These are phyloP conservation scores for Diarsia rubi DNA, from an alignment of 2,888 invertebrate species.

Conservation along the genomic window DNA sequence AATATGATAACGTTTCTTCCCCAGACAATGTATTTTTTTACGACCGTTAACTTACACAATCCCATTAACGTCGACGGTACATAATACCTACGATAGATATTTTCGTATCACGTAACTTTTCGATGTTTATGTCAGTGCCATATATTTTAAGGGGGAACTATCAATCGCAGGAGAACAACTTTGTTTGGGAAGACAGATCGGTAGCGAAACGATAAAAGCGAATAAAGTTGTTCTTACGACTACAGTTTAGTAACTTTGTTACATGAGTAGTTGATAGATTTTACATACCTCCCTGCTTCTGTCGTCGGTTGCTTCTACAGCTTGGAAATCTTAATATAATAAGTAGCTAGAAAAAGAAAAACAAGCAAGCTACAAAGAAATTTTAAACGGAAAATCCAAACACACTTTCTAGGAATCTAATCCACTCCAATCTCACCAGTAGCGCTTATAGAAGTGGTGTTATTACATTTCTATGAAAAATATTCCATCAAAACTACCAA, in stretches of 20 bases:
- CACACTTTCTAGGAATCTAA: too few relatives aligned
- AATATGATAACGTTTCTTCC: conserved; percentile 22
- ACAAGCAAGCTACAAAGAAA: too few relatives aligned
- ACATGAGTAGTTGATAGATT: not conserved
- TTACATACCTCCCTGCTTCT: not conserved
- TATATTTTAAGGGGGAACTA: conserved; percentile 35
- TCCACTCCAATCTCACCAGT: too few relatives aligned
- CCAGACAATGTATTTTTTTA: conserved; percentile 37
- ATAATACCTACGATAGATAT: conserved; percentile 25
- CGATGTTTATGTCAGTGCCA: conserved; percentile 22
- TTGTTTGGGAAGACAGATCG: conserved; percentile 19
- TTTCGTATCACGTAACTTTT: conserved; percentile 43
- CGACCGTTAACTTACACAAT: conserved; percentile 27
- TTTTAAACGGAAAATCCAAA: too few relatives aligned
- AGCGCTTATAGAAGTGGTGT: too few relatives aligned
- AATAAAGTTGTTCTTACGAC: not conserved
- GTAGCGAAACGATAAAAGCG: conserved; percentile 12
- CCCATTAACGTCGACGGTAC: conserved; percentile 22
- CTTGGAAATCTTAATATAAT: not conserved
- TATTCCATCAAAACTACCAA: conserved; percentile 4
- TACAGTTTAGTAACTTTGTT: not conserved
- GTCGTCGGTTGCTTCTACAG: not conserved
- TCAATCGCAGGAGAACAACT: conserved; percentile 26
- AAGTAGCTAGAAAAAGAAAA: not conserved
- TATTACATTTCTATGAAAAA: not conserved